phyloP scores from a whole-genome alignment of 1,140 invertebrate species.

The Catajapyx aquilonaris region DNA sequence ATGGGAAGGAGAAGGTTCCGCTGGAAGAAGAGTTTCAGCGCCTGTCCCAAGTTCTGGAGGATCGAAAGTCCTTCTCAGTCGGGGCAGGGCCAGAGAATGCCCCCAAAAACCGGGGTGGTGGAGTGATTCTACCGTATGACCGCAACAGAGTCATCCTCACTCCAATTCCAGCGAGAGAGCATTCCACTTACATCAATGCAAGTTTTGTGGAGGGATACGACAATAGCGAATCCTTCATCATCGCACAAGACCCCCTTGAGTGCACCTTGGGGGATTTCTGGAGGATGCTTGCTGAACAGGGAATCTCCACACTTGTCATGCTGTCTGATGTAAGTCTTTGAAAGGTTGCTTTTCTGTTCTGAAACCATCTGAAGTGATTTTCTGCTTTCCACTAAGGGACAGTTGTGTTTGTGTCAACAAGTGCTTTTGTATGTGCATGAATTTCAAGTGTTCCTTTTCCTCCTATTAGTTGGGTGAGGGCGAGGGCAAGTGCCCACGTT shows the following conservation, averaged over 20 bases:
- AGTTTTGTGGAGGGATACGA: constrained; percentile 92
- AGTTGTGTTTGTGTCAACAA: too few relatives aligned
- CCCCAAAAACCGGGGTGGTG: constrained; percentile 65
- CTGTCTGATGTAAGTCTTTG: constrained; percentile 54
- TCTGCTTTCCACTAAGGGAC: background rate
- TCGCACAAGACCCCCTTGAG: constrained; percentile 83
- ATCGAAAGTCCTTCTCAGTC: constrained; percentile 55
- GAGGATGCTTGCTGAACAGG: constrained; percentile 88
- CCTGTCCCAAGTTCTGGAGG: constrained; percentile 56
- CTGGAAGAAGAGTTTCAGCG: constrained; percentile 74
- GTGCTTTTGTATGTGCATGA: background rate
- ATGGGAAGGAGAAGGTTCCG: constrained; percentile 35
- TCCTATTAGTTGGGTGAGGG: constrained; percentile 43
- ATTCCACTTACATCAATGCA: constrained; percentile 91
- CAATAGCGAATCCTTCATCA: constrained; percentile 80
- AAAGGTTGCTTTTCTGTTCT: constrained; percentile 4
- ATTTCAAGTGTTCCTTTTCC: too few relatives aligned
- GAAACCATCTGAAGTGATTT: background rate
- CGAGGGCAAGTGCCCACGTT: constrained; percentile 57
- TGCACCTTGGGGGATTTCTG: constrained; percentile 82
- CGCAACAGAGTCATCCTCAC: constrained; percentile 69
- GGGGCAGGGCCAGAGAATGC: constrained; percentile 65
- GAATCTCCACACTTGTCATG: constrained; percentile 80
- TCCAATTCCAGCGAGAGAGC: constrained; percentile 57
- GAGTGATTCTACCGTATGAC: constrained; percentile 68